Base-by-base conservation (phyloP, 1,140 invertebrate species). In the Drosophila mayri region DNA sequence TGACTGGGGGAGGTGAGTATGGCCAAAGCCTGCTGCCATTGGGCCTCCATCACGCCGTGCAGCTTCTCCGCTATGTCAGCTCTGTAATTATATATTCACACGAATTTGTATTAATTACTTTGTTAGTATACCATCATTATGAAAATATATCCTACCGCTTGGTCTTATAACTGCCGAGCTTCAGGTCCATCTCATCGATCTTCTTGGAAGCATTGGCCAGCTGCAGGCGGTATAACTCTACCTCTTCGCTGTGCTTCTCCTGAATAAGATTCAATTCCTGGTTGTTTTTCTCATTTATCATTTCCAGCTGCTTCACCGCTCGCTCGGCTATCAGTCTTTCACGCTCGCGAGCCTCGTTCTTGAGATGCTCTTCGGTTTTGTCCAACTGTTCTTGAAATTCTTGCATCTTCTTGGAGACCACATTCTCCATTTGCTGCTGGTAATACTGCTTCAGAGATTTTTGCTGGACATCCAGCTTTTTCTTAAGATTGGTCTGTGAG, bases 351-450 rank as follows among this genome's bases (percentile, higher is more conserved):
- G 96, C 93, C 82, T 96, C 95, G 1, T 92, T 92, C 65, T 95
- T 94, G 75, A 97, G 94, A 43, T 94, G 93, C 16, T 93, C 92
- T 92, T 96, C 95, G 7, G 95, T 95, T 22, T 94, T 88, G 71
- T 97, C 96, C 14, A 97, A 93, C 91, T 97, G 96, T 8, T 86
- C 92, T 88, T 97, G 96, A 86, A 97, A 97, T 91, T 97, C 96
- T 77, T 95, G 94, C 55, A 97, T 90, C 91, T 97, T 97, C 18
- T 94, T 94, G 65, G 95, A 93, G 4, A 97, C 96, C 4, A 96
- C 95, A 46, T 95, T 94, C 63, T 97, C 96, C 32, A 97, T 93
- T 93, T 97, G 96, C 63, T 95, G 95, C 86, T 97, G 96, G 82
- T 97, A 97, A 79, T 96, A 95, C 22, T 94, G 94, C 81, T 96